Evolutionary conservation across 2,797 vertebrate genomes (phyloP).

Genomic region (Otolemur crassicaudatus): DNA sequence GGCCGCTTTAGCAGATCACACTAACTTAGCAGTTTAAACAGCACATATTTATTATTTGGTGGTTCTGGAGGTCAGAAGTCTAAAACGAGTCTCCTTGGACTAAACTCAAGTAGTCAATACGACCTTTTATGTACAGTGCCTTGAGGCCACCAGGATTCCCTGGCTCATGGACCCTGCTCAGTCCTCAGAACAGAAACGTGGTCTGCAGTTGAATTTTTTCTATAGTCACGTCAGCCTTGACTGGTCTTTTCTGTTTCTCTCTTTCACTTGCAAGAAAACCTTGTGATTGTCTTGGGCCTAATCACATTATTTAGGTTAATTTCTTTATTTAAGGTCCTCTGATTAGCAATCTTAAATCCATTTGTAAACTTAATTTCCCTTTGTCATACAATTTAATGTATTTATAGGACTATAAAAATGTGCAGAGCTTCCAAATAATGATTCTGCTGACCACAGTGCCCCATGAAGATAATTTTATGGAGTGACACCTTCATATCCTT

Average conservation of each 20-base stretch:
- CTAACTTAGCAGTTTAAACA: not conserved
- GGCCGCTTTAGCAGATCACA: not conserved
- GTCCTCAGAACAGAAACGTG: not conserved
- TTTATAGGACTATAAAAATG: not conserved
- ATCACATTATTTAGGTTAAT: not conserved
- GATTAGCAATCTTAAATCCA: not conserved
- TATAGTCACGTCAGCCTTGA: no score
- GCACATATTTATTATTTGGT: not conserved
- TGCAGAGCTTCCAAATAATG: not conserved
- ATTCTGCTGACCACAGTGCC: not conserved
- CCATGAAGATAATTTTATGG: not conserved
- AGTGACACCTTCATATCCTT: not conserved
- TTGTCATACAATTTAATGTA: not conserved
- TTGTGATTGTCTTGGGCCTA: not conserved
- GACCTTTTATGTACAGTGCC: not conserved
- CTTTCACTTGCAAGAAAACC: not conserved
- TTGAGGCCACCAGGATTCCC: accelerated
- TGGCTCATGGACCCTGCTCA: not conserved
- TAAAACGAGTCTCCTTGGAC: not conserved
- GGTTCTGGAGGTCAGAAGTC: not conserved
- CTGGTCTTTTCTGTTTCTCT: not conserved
- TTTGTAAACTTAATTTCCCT: not conserved
- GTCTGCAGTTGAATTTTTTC: not conserved
- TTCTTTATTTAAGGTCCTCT: not conserved
- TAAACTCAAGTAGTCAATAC: not conserved